These are phyloP conservation scores for Cyanistes caeruleus DNA, from an alignment of 2,113 vertebrate genomes.

Conservation along the genomic window DNA sequence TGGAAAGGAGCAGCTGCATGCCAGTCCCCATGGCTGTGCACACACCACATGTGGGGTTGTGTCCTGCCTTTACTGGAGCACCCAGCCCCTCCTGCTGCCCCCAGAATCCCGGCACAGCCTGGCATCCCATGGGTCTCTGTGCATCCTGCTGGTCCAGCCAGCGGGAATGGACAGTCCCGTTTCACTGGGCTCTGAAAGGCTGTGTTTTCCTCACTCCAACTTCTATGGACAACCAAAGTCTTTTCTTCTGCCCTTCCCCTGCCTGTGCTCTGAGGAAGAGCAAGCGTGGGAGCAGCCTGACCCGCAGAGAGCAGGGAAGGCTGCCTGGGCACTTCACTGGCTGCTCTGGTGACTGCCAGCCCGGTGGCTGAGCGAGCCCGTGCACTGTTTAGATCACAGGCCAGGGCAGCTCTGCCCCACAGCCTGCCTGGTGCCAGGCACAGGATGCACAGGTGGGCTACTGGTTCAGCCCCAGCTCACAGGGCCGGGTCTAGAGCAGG, in stretches of 20 bases:
- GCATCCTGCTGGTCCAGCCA: neutral
- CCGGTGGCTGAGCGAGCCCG: accelerated
- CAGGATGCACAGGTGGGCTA: neutral
- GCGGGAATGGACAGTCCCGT: neutral
- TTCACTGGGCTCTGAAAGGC: neutral
- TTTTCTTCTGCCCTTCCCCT: neutral
- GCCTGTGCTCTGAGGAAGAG: neutral
- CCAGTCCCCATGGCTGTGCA: accelerated
- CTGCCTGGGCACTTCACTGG: accelerated
- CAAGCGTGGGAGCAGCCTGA: neutral
- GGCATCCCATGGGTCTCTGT: accelerated
- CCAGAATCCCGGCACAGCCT: accelerated
- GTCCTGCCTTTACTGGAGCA: neutral
- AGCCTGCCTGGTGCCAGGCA: neutral
- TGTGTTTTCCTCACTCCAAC: neutral
- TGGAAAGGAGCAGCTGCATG: neutral
- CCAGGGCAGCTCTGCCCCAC: neutral
- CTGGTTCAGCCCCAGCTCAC: neutral
- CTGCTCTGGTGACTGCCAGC: neutral
- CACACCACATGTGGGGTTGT: accelerated
- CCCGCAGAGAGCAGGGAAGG: neutral
- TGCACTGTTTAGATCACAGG: neutral
- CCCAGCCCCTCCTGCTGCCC: neutral
- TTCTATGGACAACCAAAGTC: neutral
- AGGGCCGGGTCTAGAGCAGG: accelerated